Base-by-base conservation (phyloP, 2,888 invertebrate species). In the Uropetala carovei region DNA sequence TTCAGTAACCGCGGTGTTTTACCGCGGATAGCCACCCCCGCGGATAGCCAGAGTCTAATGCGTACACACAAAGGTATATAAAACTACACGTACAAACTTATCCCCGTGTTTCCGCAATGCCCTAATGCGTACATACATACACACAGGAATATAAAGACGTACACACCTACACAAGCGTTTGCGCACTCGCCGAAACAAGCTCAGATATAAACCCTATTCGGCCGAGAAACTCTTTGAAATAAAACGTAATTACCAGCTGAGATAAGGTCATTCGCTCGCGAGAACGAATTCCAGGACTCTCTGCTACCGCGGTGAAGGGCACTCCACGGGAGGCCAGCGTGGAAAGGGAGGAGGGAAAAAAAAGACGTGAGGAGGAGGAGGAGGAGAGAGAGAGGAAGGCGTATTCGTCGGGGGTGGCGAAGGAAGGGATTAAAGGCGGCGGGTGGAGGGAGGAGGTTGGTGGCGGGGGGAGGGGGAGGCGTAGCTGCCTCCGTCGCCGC, bases 221-320 rank as follows among this genome's bases (percentile, higher is more conserved):
- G 43, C 43, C 43, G 43, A 43, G 43, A 43, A 43, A 43, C 43
- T 43, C 43, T 43, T 75, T 27, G 75, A 75, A 75, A 75, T 27
- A 27, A 27, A 75, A 75, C 75, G 75, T 75, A 75, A 75, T 75
- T 75, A 75, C 75, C 22, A 27, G 22, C 22, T 22, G 27, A 75
- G 75, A 75, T 75, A 75, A 75, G 75, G 75, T 75, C 75, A 75
- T 75, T 75, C 22, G 75, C 43, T 43, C 43, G 43, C 43, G 43
- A 75, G 75, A 27, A 75, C 22, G 75, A 75, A 75, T 27, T 75
- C 27, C 75, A 22, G 68, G 68, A n/a, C n/a, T 68, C 22, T 75
- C 22, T 75, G 75, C 75, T 75, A 75, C 75, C 75, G 75, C 27
- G 75, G 75, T 27, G 75, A 75, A 75, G 75, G 75, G 11, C 75